Base-by-base conservation (phyloP, 1,140 invertebrate species). In the Pseudachorutes palmiensis region DNA sequence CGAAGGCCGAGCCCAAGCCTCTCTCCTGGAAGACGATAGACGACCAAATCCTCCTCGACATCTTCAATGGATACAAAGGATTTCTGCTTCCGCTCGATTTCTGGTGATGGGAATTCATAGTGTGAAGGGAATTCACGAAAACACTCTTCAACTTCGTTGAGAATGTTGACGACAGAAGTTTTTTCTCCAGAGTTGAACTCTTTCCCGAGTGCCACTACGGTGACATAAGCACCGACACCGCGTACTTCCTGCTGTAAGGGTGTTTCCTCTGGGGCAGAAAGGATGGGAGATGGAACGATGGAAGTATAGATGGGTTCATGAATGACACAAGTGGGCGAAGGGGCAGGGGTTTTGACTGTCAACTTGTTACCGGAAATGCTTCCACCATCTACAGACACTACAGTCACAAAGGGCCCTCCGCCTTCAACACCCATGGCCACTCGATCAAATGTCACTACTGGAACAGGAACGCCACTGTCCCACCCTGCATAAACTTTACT, bases 1-100 rank as follows among this genome's bases (percentile, higher is more conserved):
- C 92, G 91, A 0, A 96, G 79, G 0, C 91, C 91, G 75, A 97
- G 90, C 0, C 93, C 93, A 0, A 97, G 79, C 48, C 90, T 84
- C 77, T 94, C 92, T 0, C 92, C 92, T 0, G 91, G 90, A 63
- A 94, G 81, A 64, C 92, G 83, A 74, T 88, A 90, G 12, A 94
- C 87, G 36, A 87, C 81, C 22, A 93, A 85, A 41, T 78, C 74
- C 77, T 89, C 86, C 9, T 24, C 61, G 2, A 63, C 45, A 2
- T 32, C 19, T 24, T 62, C 62, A 32, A 61, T 55, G 57, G 61
- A 63, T 9, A 63, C 61, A 19, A 63, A 31, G 3, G 61, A 63
- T 48, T 41, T 73, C 19, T 22, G 55, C 28, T 12, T 16, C 16
- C 5, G 16, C 16, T 62, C 36, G 14, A 57, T n/a, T 1, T 24